Evolutionary conservation across 2,888 invertebrate genomes (phyloP).

Genomic region (Micoletzkya japonica): DNA sequence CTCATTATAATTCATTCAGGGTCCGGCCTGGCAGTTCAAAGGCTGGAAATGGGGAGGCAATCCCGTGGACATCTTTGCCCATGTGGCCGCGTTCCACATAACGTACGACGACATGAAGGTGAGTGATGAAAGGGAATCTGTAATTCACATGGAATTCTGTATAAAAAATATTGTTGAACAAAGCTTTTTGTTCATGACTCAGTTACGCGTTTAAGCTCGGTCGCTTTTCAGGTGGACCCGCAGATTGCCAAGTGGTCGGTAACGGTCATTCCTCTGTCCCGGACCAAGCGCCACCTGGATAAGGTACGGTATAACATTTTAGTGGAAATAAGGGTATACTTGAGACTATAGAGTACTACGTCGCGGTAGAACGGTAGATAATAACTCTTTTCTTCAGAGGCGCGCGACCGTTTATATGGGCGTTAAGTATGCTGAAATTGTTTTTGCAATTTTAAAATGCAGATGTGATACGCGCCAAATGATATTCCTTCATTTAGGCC

Average conservation of each 20-base stretch:
- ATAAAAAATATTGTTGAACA: slow-evolving; percentile 1
- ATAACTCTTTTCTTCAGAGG: no score
- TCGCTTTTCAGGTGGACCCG: slow-evolving; percentile 72
- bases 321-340: background rate
- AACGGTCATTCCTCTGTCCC: slow-evolving; percentile 84
- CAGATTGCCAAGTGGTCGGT: slow-evolving; percentile 98
- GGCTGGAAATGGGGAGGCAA: slow-evolving; percentile 95
- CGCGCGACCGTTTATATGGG: no score
- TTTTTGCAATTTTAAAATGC: no score
- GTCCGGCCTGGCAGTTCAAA: slow-evolving; percentile 99
- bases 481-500: slow-evolving; percentile 70
- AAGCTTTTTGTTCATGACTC: no score
- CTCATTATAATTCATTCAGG: slow-evolving; percentile 72
- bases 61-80: slow-evolving; percentile 95
- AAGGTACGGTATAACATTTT: slow-evolving; percentile 65
- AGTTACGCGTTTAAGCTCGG: background rate
- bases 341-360: background rate
- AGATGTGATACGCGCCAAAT: background rate
- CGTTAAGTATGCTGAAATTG: no score
- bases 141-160: background rate
- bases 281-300: slow-evolving; percentile 93
- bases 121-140: background rate
- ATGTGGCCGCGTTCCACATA: slow-evolving; percentile 93
- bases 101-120: slow-evolving; percentile 90
- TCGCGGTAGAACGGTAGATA: no score